Evolutionary conservation across 2,113 vertebrate species (phyloP).

Genomic region (Promerops cafer): DNA sequence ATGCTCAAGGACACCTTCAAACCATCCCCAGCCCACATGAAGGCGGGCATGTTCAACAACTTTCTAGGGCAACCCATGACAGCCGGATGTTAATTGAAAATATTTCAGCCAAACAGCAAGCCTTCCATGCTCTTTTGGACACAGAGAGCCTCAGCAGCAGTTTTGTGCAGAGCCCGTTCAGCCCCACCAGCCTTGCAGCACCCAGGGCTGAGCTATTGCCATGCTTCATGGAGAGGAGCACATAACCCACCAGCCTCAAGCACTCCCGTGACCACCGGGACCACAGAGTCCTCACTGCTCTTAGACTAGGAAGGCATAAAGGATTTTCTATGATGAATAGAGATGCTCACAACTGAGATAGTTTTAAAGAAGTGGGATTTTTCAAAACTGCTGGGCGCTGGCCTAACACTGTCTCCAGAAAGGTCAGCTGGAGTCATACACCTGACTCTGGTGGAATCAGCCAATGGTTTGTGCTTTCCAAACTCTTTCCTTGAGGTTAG

Average conservation of each 20-base stretch:
- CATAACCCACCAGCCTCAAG: neutral
- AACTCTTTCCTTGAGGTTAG: neutral
- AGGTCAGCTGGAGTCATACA: neutral
- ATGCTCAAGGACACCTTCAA: neutral
- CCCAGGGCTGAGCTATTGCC: neutral
- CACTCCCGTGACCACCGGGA: accelerated
- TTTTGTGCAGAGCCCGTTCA: neutral
- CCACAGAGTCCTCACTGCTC: neutral
- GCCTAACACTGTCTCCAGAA: neutral
- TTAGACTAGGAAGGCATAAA: neutral
- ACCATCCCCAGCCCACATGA: neutral
- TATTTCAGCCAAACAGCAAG: neutral
- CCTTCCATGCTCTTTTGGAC: neutral
- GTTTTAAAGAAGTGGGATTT: neutral
- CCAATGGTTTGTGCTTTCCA: neutral
- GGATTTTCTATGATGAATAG: neutral
- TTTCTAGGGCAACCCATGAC: neutral
- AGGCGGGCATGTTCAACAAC: accelerated
- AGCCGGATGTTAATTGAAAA: neutral
- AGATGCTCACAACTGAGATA: neutral
- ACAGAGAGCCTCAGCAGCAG: neutral
- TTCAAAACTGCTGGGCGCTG: neutral
- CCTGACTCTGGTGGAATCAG: neutral
- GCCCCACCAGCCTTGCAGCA: neutral
- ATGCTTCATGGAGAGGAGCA: accelerated